These are phyloP conservation scores for Polydrusus cervinus DNA, from an alignment of 2,888 invertebrate species.

Conservation along the genomic window DNA sequence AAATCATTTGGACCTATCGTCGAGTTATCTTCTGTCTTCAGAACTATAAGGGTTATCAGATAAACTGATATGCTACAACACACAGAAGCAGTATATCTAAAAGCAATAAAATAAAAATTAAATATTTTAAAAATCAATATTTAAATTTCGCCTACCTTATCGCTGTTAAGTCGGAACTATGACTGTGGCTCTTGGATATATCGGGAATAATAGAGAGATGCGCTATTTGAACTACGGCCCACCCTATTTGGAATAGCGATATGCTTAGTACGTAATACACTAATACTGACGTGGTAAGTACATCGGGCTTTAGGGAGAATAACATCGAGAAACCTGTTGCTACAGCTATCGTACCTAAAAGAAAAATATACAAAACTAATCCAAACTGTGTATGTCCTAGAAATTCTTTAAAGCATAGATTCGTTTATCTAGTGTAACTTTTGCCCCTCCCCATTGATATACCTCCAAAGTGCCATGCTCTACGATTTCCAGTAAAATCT, in stretches of 20 bases:
- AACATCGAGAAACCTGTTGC: constrained; percentile 84
- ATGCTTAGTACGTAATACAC: constrained; percentile 77
- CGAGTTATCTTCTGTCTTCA: constrained; percentile 71
- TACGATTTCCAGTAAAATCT: constrained; percentile 85
- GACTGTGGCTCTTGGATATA: constrained; percentile 80
- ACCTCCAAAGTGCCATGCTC: constrained; percentile 91
- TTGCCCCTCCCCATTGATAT: background rate
- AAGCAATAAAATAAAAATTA: constrained; percentile 59
- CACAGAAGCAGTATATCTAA: constrained; percentile 91
- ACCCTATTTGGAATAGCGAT: constrained; percentile 90
- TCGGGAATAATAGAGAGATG: constrained; percentile 93
- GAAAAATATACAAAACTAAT: too few species aligned
- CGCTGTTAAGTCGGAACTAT: constrained; percentile 70
- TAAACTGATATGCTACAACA: constrained; percentile 90
- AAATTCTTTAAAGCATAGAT: too few species aligned
- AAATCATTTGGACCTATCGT: constrained; percentile 79
- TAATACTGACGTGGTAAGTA: constrained; percentile 71
- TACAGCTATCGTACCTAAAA: constrained; percentile 79
- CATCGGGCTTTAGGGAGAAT: constrained; percentile 80
- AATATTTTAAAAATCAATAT: constrained; percentile 18
- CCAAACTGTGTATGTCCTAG: too few species aligned
- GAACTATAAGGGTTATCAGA: constrained; percentile 85
- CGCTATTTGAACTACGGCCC: constrained; percentile 95
- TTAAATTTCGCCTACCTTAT: background rate
- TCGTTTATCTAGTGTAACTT: too few species aligned